Evolutionary conservation across 2,888 invertebrate genomes (phyloP).

Genomic region (Drosophila austrosaltans): DNA sequence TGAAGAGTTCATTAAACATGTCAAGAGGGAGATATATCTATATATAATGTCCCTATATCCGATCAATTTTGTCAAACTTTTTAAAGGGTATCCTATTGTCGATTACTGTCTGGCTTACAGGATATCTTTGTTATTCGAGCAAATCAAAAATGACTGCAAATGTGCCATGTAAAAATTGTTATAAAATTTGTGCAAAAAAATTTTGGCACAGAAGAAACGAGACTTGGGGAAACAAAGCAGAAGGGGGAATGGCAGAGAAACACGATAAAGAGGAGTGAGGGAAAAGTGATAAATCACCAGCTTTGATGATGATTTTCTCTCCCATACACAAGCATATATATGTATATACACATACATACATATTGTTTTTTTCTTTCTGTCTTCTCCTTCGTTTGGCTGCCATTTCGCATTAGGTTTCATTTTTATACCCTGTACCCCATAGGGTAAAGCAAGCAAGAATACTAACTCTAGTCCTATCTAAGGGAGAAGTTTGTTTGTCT

Average conservation of each 20-base stretch:
- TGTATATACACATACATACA: not conserved
- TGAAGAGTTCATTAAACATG: too few relatives aligned
- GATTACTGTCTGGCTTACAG: not conserved
- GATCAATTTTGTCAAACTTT: not conserved
- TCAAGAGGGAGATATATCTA: not conserved
- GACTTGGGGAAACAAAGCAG: constrained; percentile 18
- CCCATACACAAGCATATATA: not conserved
- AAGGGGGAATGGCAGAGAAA: constrained; percentile 18
- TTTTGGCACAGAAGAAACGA: constrained; percentile 24
- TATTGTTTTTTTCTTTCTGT: too few relatives aligned
- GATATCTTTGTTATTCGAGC: constrained; percentile 30
- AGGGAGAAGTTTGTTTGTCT: too few relatives aligned
- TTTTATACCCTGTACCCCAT: not conserved
- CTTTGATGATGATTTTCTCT: constrained; percentile 68
- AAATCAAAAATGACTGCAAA: constrained; percentile 73
- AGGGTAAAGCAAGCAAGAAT: not conserved
- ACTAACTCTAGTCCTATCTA: too few relatives aligned
- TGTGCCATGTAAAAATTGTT: constrained; percentile 68
- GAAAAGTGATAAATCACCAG: constrained; percentile 74
- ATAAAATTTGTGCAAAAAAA: constrained; percentile 60
- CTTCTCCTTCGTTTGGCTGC: constrained; percentile 21
- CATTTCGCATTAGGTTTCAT: constrained; percentile 40
- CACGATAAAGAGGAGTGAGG: constrained; percentile 17
- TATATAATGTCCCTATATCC: too few relatives aligned
- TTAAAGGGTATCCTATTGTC: not conserved